Evolutionary conservation across 2,888 invertebrate species (phyloP).

Genomic region (Mellilla xanthometata): DNA sequence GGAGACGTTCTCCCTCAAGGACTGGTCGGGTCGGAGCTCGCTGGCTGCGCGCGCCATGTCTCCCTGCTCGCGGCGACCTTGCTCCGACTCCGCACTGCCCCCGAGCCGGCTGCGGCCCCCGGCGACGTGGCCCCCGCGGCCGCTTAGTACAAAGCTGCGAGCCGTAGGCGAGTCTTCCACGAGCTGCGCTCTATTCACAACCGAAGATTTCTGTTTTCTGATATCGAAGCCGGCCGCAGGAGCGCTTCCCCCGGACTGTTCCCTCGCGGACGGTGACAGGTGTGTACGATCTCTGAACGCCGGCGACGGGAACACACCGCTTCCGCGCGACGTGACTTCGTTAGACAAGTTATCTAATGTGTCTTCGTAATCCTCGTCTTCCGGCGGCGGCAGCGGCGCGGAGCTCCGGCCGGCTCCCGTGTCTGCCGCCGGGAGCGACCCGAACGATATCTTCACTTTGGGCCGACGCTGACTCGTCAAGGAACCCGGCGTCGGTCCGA

Average conservation of each 20-base stretch:
- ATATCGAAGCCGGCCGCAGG: constrained; percentile 3
- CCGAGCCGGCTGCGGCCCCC: neutral
- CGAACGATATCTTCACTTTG: constrained; percentile 45
- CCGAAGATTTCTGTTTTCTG: neutral
- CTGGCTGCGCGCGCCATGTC: constrained; percentile 48
- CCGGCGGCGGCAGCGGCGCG: constrained; percentile 6
- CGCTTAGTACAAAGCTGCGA: too few relatives aligned
- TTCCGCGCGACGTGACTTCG: constrained; percentile 3
- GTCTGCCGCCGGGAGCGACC: constrained; percentile 3
- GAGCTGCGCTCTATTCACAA: constrained; percentile 37
- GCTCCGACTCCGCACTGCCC: constrained; percentile 12
- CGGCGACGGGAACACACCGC: constrained; percentile 8
- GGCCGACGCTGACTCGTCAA: constrained; percentile 23
- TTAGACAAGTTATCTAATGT: neutral
- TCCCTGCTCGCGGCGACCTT: constrained; percentile 11
- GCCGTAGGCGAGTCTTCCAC: constrained; percentile 47
- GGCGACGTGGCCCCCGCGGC: constrained; percentile 14
- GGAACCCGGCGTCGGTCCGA: constrained; percentile 30
- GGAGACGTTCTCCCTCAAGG: constrained; percentile 58
- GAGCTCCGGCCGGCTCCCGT: neutral
- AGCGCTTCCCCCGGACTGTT: neutral
- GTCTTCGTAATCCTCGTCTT: constrained; percentile 21
- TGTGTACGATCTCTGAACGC: constrained; percentile 2
- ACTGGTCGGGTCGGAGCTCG: constrained; percentile 35
- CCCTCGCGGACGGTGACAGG: neutral